Evolutionary conservation across 2,797 vertebrate genomes (phyloP).

Genomic region (Diplodus sargus): DNA sequence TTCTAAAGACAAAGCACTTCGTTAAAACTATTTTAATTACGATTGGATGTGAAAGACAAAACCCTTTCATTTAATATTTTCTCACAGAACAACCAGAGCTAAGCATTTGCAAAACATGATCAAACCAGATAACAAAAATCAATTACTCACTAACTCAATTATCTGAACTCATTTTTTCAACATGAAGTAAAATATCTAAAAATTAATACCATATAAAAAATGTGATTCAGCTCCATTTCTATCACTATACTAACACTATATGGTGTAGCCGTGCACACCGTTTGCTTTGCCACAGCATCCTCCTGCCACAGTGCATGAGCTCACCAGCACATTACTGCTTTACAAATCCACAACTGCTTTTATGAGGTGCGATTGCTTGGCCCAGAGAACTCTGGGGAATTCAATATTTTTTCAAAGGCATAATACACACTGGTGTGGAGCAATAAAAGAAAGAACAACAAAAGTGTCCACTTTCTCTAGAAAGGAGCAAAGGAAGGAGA

Average conservation of each 20-base stretch:
- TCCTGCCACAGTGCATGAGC: slow-evolving; percentile 51
- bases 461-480: slow-evolving; percentile 58
- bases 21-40: not conserved
- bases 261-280: slow-evolving; percentile 24
- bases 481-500: slow-evolving; percentile 35
- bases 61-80: not conserved
- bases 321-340: slow-evolving; percentile 51
- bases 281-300: slow-evolving; percentile 47
- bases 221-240: not conserved
- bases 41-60: not conserved
- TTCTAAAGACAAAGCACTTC: not conserved
- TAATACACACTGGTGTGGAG: slow-evolving; percentile 30
- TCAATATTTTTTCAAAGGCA: slow-evolving; percentile 52
- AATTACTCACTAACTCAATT: no score
- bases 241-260: not conserved
- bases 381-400: slow-evolving; percentile 50
- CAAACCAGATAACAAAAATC: no score
- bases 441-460: slow-evolving; percentile 67
- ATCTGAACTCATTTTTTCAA: no score
- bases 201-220: not conserved
- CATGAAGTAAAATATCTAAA: not conserved
- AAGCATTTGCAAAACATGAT: not conserved
- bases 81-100: not conserved
- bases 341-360: slow-evolving; percentile 54
- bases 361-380: slow-evolving; percentile 50